Conservation (phyloP, 2,113 vertebrate genomes). For the Tragelaphus imberbis region DNA sequence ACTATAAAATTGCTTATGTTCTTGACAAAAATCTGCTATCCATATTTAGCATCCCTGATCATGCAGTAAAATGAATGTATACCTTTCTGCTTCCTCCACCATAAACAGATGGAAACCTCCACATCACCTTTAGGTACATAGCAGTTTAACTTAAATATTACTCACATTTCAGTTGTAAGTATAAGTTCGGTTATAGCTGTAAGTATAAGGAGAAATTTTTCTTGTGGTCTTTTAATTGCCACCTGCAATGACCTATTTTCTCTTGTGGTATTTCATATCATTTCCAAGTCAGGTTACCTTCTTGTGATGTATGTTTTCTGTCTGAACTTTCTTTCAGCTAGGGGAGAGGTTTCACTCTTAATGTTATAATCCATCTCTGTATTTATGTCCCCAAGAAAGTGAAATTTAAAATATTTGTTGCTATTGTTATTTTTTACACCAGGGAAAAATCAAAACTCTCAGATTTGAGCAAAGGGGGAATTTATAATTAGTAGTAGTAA, state of each 20-base stretch:
- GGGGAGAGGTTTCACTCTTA: not conserved
- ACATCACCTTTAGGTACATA: not conserved
- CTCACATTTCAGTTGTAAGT: not conserved
- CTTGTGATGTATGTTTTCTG: not conserved
- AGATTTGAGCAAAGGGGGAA: not conserved
- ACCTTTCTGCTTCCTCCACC: constrained; percentile 39
- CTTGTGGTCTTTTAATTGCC: not conserved
- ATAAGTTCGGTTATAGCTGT: not conserved
- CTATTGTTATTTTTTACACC: not conserved
- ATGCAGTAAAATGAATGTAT: constrained; percentile 2
- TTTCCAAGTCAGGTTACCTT: not conserved
- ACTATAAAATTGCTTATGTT: constrained; percentile 67
- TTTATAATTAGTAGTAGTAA: not conserved
- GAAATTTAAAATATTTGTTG: not conserved
- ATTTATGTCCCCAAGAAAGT: not conserved
- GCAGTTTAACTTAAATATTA: not conserved
- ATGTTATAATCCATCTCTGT: not conserved
- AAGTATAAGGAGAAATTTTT: constrained; percentile 26
- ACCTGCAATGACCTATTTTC: not conserved
- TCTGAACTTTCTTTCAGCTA: constrained; percentile 20
- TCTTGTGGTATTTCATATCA: not conserved
- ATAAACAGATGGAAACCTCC: not conserved
- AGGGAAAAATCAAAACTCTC: not conserved
- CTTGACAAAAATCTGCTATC: constrained; percentile 63
- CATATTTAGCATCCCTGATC: constrained; percentile 34